phyloP scores from a whole-genome alignment of 2,113 vertebrate genomes.

The Stigmatopora argus region DNA sequence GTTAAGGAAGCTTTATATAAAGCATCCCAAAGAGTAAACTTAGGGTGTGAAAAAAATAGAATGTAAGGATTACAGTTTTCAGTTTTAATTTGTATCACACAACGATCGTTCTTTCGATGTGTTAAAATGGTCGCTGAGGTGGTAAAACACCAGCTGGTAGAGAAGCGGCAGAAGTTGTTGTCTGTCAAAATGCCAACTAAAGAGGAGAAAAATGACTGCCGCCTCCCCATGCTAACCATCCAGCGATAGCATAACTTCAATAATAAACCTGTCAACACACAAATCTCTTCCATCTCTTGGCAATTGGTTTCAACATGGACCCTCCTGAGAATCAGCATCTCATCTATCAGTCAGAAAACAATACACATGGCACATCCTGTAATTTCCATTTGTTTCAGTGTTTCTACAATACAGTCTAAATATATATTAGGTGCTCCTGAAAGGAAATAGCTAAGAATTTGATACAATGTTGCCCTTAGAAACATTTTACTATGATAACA shows the following conservation, averaged over 20 bases:
- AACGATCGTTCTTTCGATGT: constrained; percentile 7
- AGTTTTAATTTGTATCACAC: constrained; percentile 26
- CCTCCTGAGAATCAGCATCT: constrained; percentile 47
- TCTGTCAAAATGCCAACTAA: constrained; percentile 35
- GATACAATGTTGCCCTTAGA: constrained; percentile 37
- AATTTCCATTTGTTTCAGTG: constrained; percentile 55
- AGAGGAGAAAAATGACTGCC: constrained; percentile 33
- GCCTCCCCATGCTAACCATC: constrained; percentile 30
- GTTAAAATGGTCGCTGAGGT: constrained; percentile 20
- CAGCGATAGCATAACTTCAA: constrained; percentile 41
- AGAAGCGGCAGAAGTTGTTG: constrained; percentile 27
- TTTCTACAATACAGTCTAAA: constrained; percentile 50
- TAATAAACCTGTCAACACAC: constrained; percentile 67
- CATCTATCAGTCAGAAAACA: constrained; percentile 46
- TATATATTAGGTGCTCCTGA: constrained; percentile 35
- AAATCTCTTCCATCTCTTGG: constrained; percentile 47
- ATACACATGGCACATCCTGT: constrained; percentile 25
- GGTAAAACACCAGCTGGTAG: constrained; percentile 35
- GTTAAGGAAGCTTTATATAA: constrained; percentile 2
- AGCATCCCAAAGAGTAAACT: constrained; percentile 8
- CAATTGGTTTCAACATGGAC: constrained; percentile 47
- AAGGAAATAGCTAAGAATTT: constrained; percentile 9
- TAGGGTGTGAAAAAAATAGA: constrained; percentile 15
- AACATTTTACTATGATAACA: no score
- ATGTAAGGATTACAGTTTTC: constrained; percentile 19